Evolutionary conservation across 2,888 invertebrate genomes (phyloP), one percentile per base, ranked within the genome.

Genomic region (Thelaira solivaga): DNA sequence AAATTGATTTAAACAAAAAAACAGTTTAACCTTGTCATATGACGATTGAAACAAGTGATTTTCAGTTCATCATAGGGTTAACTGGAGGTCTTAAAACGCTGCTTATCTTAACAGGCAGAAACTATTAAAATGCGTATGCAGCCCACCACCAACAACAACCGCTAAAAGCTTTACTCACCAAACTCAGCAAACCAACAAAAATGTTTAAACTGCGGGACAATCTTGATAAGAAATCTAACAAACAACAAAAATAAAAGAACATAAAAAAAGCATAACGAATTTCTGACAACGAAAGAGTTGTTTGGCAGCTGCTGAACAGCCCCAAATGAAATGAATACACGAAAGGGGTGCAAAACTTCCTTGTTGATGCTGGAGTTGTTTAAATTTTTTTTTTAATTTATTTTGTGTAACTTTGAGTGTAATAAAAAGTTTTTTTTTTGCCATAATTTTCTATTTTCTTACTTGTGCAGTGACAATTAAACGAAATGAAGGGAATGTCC

Each of bases 51-150:
- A 68, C 78, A 74, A 78, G 78, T 74, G 64, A 64, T 78, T 74
- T 78, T 74, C 74, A 74, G 78, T 78, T 74, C 78, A 78, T 78
- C 51, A 69, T 45, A 26, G 59, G 68, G 59, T 74, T 69, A 69
- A 78, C 64, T 65, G 13, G 13, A n/a, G 68, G 64, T 39, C 65
- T 59, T 34, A 65, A 20, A 59, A 41, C 31, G 36, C n/a, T n/a
- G n/a, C 39, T 78, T 78, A 71, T 78, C 69, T 57, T 45, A 61
- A 61, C 39, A 55, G 26, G 59, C 65, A 47, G 49, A 69, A 45
- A 78, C 74, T 74, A 71, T 55, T 53, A 64, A 47, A 57, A 39
- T 11, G 47, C 11, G 20, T 22, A 59, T 49, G 57, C 47, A n/a
- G n/a, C n/a, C n/a, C n/a, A 41, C 59, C 55, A 57, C 34, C 49